Evolutionary conservation across 2,888 invertebrate species (phyloP).

Genomic region (Tinea semifulvella): DNA sequence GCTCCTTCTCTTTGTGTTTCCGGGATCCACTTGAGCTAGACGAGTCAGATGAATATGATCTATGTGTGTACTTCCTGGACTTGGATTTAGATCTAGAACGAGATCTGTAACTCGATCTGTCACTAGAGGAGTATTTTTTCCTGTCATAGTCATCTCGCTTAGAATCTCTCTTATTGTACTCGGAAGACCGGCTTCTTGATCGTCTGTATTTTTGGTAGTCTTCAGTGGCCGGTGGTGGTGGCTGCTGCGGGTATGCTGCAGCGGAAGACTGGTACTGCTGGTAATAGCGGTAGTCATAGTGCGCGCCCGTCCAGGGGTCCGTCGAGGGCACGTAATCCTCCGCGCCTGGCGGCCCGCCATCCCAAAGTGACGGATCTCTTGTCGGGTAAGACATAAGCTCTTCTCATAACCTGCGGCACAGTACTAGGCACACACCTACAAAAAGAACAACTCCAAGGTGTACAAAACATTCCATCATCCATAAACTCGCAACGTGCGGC

Average conservation of each 20-base stretch:
- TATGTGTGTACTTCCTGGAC: constrained; percentile 25
- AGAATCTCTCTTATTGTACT: constrained; percentile 27
- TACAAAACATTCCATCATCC: constrained; percentile 45
- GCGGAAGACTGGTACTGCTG: constrained; percentile 36
- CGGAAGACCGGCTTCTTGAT: not conserved
- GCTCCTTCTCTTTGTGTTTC: constrained; percentile 25
- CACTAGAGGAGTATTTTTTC: constrained; percentile 35
- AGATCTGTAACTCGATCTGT: constrained; percentile 40
- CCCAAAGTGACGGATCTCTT: too few relatives aligned
- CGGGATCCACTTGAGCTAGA: constrained; percentile 32
- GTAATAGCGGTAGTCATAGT: constrained; percentile 47
- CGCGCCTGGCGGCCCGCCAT: constrained; percentile 63
- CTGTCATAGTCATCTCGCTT: constrained; percentile 28
- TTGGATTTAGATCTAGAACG: constrained; percentile 33
- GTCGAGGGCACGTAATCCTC: constrained; percentile 52
- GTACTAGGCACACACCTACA: constrained; percentile 72
- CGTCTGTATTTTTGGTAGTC: not conserved
- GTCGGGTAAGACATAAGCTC: constrained; percentile 61
- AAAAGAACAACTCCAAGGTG: constrained; percentile 76
- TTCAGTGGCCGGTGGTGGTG: too few relatives aligned
- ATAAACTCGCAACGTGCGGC: constrained; percentile 7
- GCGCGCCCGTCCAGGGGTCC: constrained; percentile 25
- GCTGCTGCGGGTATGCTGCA: constrained; percentile 24
- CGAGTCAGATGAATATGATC: constrained; percentile 37
- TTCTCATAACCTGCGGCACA: constrained; percentile 66